Conservation (phyloP, 2,797 vertebrate genomes). For the Apodemus agrarius region DNA sequence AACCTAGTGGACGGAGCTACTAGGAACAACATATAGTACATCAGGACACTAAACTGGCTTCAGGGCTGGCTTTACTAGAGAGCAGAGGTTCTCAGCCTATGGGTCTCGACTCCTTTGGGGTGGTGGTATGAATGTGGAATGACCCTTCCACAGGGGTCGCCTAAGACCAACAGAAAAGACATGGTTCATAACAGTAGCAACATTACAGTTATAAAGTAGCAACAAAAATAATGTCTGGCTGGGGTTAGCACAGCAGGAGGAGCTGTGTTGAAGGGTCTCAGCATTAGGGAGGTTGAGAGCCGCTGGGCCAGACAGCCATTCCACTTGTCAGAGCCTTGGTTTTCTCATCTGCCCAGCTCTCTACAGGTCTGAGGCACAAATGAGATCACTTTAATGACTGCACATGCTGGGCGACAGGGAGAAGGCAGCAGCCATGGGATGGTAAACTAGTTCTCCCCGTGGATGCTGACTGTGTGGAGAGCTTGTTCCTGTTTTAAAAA, state of each 20-base stretch:
- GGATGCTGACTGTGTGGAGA: neutral
- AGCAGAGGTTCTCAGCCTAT: neutral
- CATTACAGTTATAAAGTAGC: neutral
- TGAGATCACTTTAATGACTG: neutral
- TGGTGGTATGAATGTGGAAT: neutral
- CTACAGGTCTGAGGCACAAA: neutral
- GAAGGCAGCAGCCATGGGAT: neutral
- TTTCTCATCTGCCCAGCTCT: constrained; percentile 7
- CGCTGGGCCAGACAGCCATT: neutral
- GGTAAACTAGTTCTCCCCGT: neutral
- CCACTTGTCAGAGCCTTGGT: constrained; percentile 4
- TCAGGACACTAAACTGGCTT: neutral
- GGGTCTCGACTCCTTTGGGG: neutral
- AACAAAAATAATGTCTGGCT: neutral
- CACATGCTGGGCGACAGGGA: neutral
- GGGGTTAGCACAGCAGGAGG: neutral
- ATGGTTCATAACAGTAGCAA: neutral
- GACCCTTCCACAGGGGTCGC: neutral
- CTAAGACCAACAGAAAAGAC: neutral
- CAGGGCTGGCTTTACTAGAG: neutral
- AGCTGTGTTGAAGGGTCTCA: neutral
- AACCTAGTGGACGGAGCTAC: neutral
- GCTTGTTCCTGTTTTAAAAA: neutral
- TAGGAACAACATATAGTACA: neutral
- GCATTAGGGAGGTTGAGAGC: neutral